Base-by-base conservation (phyloP, 2,797 vertebrate species). In the Agapornis canus region DNA sequence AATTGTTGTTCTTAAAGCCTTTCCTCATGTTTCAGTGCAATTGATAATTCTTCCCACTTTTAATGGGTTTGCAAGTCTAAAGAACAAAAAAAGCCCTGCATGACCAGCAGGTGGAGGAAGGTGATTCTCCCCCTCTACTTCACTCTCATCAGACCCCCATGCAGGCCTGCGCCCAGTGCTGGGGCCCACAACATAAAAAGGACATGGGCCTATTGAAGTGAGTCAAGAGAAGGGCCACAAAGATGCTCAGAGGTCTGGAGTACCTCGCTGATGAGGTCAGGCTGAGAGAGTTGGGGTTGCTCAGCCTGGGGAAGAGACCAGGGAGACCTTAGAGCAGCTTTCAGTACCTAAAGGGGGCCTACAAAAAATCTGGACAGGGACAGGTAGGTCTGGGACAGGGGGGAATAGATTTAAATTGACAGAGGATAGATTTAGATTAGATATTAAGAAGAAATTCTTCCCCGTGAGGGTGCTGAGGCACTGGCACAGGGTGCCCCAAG, bases 121-220 rank as follows among this genome's bases (percentile, higher is more conserved):
- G 9, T 56, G 6, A 23, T 56, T 56, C 21, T 32, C 3, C 31
- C 54, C n/a, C 13, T 56, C 13, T 56, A 32, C 13, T 56, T 56
- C 54, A 32, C 54, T 32, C 21, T 56, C n/a, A 10, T 10, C 13
- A 56, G 54, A 56, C 54, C 9, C 54, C n/a, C n/a, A 35, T 32
- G 54, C n/a, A 32, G 54, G 21, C n/a, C 13, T 56, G n/a, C 6
- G 3, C 21, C n/a, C 13, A 32, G n/a, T 22, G 22, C 21, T 32
- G 54, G n/a, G 13, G n/a, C n/a, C n/a, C 13, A 15, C n/a, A 56
- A 23, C 9, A 3, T 23, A 23, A 32, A 32, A 56, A 56, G 21
- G 54, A 56, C 1, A 1, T 35, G n/a, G 13, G 32, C 13, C 54
- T 32, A 10, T 10, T 32, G 54, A 32, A 23, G n/a, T 0, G 4